Evolutionary conservation across 2,888 invertebrate genomes (phyloP), one percentile per base, ranked within the genome.

Genomic region (Gasteruption jaculator): DNA sequence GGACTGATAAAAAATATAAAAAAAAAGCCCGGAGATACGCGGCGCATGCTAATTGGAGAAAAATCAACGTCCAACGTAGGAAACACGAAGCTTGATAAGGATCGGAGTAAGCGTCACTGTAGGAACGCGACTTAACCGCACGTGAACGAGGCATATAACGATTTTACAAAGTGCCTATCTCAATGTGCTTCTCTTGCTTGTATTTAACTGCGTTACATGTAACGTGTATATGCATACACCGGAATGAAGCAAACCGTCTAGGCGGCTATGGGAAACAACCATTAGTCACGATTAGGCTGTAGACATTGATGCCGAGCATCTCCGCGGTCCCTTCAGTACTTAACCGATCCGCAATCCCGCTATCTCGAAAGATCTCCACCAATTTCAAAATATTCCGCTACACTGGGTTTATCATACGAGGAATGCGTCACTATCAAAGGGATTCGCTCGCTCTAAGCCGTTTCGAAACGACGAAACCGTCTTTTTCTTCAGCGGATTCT

Each of bases 251-350:
- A 24, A n/a, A 10, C 11, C 10, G n/a, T 24, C 4, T 10, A n/a
- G 25, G 11, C 11, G 10, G 25, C 25, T 24, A 24, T 10, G 25
- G 21, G 24, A 10, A 46, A 40, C 51, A 53, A 56, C 54, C 57
- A 59, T 59, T 57, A 59, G 57, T 59, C 59, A 59, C 57, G 59
- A 59, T 59, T 58, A 59, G 58, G 53, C 54, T 52, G 56, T 57
- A 52, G 56, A 59, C 57, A 58, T 59, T 59, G 59, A 59, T 55
- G 54, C 56, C 50, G 51, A 26, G 38, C n/a, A n/a, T n/a, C n/a
- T n/a, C n/a, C n/a, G n/a, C n/a, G n/a, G n/a, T n/a, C n/a, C n/a
- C n/a, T n/a, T n/a, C n/a, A n/a, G n/a, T n/a, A n/a, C n/a, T n/a
- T n/a, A n/a, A n/a, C n/a, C n/a, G n/a, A n/a, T n/a, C n/a, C n/a